Percentiles rank a stretch among this genome's conserved stretches.
phyloP scores from a whole-genome alignment of 2,888 invertebrate genomes.

The Platypus cylindrus region DNA sequence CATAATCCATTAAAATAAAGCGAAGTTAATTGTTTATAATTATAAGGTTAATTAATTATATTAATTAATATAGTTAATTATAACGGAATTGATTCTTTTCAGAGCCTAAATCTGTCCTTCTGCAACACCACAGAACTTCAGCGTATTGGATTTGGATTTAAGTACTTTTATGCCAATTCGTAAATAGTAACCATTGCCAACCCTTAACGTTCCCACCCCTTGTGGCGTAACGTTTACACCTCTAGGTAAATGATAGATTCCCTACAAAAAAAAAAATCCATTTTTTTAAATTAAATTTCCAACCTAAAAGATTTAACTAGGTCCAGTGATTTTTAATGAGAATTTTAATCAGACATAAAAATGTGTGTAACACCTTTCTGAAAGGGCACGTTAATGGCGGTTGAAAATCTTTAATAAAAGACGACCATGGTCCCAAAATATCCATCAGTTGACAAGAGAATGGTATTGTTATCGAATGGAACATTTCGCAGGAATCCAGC shows the following conservation, averaged over 20 bases:
- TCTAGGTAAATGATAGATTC: neutral
- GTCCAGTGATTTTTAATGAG: too few species aligned
- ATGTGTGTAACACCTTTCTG: neutral
- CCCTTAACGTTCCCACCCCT: neutral
- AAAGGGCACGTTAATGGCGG: slow-evolving; percentile 1
- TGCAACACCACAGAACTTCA: neutral
- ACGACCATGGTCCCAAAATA: neutral
- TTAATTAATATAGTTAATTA: too few species aligned
- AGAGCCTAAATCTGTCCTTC: slow-evolving; percentile 1
- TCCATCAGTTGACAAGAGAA: neutral
- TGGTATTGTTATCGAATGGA: neutral
- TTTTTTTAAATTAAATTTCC: too few species aligned
- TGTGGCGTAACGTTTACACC: neutral
- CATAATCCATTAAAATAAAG: too few species aligned
- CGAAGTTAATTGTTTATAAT: too few species aligned
- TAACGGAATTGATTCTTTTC: too few species aligned
- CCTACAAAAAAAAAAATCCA: slow-evolving; percentile 1
- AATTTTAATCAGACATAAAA: neutral
- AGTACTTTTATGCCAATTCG: neutral
- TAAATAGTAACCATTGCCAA: neutral
- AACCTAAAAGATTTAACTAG: too few species aligned
- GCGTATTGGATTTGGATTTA: neutral
- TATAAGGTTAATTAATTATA: too few species aligned
- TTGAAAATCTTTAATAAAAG: neutral
- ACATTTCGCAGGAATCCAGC: slow-evolving; percentile 1